A percentile compares a stretch with the other conserved stretches of the same genome.
Evolutionary conservation across 2,113 vertebrate species (phyloP).

Genomic region (Pan troglodytes): NHGRI_mPanTro3-v2.1_pri NC_072410.2:55009501-55010000

Average conservation of each 20-base stretch:
- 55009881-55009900: background rate
- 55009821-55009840: background rate
- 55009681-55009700: background rate
- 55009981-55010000: background rate
- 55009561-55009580: background rate
- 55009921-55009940: background rate
- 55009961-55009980: background rate
- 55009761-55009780: background rate
- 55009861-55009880: background rate
- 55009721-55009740: background rate
- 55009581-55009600: constrained; percentile 45
- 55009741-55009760: constrained; percentile 23
- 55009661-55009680: constrained; percentile 18
- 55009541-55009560: constrained; percentile 7
- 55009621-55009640: background rate
- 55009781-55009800: constrained; percentile 25
- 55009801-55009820: constrained; percentile 12
- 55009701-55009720: background rate
- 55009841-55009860: background rate
- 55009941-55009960: background rate
- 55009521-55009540: background rate
- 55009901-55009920: background rate
- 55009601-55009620: background rate
- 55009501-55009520: background rate
- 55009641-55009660: constrained; percentile 12